Conservation (phyloP, 2,888 invertebrate genomes). For the Pterostichus niger region DNA sequence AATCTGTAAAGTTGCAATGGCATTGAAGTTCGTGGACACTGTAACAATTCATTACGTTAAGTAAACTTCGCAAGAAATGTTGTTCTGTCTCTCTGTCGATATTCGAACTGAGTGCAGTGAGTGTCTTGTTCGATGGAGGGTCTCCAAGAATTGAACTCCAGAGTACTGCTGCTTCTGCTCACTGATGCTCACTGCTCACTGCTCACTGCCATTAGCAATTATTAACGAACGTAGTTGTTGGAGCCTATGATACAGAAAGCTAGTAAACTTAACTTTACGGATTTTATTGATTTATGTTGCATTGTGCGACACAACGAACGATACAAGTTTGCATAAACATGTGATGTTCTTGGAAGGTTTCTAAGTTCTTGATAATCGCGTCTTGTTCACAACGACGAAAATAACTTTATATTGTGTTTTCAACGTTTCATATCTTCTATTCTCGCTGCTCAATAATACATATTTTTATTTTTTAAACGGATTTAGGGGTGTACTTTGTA, state of each 20-base stretch:
- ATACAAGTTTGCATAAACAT: constrained; percentile 10
- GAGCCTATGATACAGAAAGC: constrained; percentile 42
- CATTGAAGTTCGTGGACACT: too few species aligned
- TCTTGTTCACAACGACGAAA: too few species aligned
- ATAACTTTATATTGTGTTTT: too few species aligned
- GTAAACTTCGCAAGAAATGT: constrained; percentile 16
- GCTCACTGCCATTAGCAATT: constrained; percentile 66
- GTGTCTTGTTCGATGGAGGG: neutral
- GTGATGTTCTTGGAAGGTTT: neutral
- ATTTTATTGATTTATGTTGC: constrained; percentile 53
- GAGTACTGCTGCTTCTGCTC: neutral
- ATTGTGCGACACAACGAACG: neutral
- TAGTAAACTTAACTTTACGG: constrained; percentile 41
- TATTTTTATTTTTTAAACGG: too few species aligned
- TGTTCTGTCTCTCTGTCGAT: constrained; percentile 10
- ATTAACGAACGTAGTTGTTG: constrained; percentile 67
- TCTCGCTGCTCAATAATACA: too few species aligned
- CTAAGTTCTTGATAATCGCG: neutral
- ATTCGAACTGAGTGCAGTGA: constrained; percentile 2
- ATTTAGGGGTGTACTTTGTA: too few species aligned
- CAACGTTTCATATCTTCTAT: too few species aligned
- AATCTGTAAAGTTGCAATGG: too few species aligned
- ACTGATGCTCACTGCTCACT: constrained; percentile 31
- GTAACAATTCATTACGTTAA: constrained; percentile 68
- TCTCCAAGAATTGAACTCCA: neutral